These are phyloP conservation scores for Geophilus truncorum DNA, from an alignment of 2,888 invertebrate species.

Conservation along the genomic window DNA sequence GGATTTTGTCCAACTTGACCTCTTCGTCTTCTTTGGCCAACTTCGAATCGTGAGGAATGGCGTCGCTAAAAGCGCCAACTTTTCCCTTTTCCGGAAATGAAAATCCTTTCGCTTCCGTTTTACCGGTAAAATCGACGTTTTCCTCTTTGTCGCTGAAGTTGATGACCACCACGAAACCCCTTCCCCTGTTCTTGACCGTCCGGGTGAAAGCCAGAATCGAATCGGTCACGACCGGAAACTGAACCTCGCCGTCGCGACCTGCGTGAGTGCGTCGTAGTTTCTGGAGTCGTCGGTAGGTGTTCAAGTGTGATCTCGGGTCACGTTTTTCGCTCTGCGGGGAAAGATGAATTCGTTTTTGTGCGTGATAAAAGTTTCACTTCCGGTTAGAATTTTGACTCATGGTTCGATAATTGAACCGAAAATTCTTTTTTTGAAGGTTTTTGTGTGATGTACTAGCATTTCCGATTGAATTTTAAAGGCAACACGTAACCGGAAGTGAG, in stretches of 20 bases:
- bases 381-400: too few relatives aligned
- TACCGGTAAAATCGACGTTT: slow-evolving; percentile 55
- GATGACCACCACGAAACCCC: slow-evolving; percentile 64
- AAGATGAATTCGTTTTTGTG: too few relatives aligned
- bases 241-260: slow-evolving; percentile 36
- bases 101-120: not conserved
- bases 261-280: slow-evolving; percentile 38
- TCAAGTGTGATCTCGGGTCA: slow-evolving; percentile 37
- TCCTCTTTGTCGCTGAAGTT: slow-evolving; percentile 58
- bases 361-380: too few relatives aligned
- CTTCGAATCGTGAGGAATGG: not conserved
- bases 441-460: too few relatives aligned
- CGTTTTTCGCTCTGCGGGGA: slow-evolving; percentile 37
- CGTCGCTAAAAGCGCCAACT: not conserved
- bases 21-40: not conserved
- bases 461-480: too few relatives aligned
- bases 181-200: not conserved
- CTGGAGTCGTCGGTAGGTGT: slow-evolving; percentile 37
- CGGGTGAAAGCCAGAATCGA: not conserved
- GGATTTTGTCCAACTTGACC: not conserved
- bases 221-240: slow-evolving; percentile 1
- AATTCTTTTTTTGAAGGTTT: too few relatives aligned
- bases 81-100: not conserved
- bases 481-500: too few relatives aligned
- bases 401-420: too few relatives aligned